Conservation (phyloP, 2,888 invertebrate genomes). For the Netelia fuscicornis region DNA sequence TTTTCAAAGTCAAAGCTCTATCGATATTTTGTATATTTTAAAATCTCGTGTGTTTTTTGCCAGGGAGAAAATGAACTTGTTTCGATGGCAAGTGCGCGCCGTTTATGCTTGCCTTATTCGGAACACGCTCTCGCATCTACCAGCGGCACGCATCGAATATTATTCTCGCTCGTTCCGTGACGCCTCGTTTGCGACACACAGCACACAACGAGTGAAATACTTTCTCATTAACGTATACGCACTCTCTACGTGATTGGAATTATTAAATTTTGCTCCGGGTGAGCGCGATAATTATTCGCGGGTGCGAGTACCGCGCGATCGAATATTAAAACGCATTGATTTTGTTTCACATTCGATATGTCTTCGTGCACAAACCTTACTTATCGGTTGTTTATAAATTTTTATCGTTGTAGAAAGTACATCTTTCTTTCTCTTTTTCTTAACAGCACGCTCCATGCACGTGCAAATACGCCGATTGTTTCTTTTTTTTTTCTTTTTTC, state of each 20-base stretch:
- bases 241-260: conserved; percentile 58
- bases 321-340: too few species aligned
- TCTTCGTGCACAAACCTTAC: too few species aligned
- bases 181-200: conserved; percentile 22
- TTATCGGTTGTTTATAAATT: conserved; percentile 17
- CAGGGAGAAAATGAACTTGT: neutral
- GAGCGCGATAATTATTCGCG: conserved; percentile 16
- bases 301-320: neutral
- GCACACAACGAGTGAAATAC: conserved; percentile 53
- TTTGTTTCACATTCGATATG: too few species aligned
- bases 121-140: conserved; percentile 29
- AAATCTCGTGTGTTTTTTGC: too few species aligned
- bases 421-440: neutral
- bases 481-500: neutral
- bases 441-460: neutral
- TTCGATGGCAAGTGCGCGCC: conserved; percentile 24
- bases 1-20: too few species aligned
- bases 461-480: conserved; percentile 8
- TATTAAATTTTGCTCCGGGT: conserved; percentile 10
- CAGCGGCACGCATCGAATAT: conserved; percentile 18
- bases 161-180: neutral
- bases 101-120: conserved; percentile 44
- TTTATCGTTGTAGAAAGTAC: conserved; percentile 54
- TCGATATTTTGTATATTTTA: too few species aligned
- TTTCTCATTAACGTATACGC: conserved; percentile 54